A percentile compares a stretch with the other conserved stretches of the same genome.
Conservation (phyloP, 2,113 vertebrate species). For the Xenotilapia longispinis region DNA sequence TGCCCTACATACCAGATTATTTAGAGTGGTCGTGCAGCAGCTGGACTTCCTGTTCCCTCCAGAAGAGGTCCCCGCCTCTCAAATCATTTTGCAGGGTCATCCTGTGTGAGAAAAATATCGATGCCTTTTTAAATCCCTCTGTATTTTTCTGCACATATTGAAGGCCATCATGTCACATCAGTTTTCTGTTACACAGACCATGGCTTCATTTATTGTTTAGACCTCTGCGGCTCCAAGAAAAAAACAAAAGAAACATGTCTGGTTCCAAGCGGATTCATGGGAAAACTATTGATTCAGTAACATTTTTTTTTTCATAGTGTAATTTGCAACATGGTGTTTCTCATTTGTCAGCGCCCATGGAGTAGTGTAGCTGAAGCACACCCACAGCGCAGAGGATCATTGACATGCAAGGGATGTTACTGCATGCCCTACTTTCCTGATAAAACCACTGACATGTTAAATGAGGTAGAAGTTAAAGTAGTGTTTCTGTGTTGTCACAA, state of each 20-base stretch:
- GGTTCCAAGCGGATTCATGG: background rate
- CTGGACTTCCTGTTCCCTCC: background rate
- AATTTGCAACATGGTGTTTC: conserved; percentile 29
- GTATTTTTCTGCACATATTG: background rate
- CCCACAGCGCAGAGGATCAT: conserved; percentile 27
- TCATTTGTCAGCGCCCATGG: conserved; percentile 14
- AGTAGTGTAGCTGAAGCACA: background rate
- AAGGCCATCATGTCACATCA: background rate
- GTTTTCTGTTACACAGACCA: background rate
- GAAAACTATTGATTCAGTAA: background rate
- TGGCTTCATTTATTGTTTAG: background rate
- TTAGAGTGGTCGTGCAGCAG: background rate
- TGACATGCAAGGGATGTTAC: conserved; percentile 40
- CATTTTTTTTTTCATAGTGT: background rate
- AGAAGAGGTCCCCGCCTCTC: conserved; percentile 17
- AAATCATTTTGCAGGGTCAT: background rate
- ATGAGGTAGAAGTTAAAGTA: conserved; percentile 33
- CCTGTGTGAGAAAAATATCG: background rate
- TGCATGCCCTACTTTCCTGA: conserved; percentile 23
- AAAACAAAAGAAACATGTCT: background rate
- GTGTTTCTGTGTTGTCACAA: conserved; percentile 6
- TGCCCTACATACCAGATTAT: background rate
- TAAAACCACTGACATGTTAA: conserved; percentile 51
- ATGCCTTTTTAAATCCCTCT: background rate
- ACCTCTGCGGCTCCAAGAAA: background rate